Conservation (phyloP, 2,888 invertebrate genomes). For the Trissoscelio sp. region DNA sequence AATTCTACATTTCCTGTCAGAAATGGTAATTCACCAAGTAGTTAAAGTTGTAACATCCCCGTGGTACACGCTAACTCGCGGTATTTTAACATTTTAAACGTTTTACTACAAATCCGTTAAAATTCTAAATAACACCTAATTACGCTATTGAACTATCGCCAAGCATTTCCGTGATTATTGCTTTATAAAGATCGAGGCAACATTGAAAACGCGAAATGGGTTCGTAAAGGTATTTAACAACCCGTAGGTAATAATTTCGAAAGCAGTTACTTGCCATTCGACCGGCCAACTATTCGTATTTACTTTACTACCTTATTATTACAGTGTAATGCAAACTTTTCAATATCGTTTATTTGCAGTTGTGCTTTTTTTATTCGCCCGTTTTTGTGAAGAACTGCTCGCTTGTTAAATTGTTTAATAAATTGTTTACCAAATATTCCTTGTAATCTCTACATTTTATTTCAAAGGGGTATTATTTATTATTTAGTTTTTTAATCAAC, state of each 20-base stretch:
- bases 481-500: too few relatives aligned
- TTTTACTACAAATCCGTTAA: constrained; percentile 29
- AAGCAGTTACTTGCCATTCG: constrained; percentile 42
- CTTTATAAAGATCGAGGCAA: constrained; percentile 16
- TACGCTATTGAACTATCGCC: constrained; percentile 27
- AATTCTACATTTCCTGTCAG: constrained; percentile 39
- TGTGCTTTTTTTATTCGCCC: too few relatives aligned
- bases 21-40: constrained; percentile 25
- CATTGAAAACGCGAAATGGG: constrained; percentile 14
- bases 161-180: constrained; percentile 21
- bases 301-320: constrained; percentile 48
- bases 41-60: background rate
- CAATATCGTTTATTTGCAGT: constrained; percentile 33
- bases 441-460: too few relatives aligned
- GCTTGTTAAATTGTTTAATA: too few relatives aligned
- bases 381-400: too few relatives aligned
- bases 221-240: constrained; percentile 35
- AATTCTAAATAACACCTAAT: constrained; percentile 31
- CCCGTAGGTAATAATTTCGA: constrained; percentile 45
- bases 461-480: too few relatives aligned
- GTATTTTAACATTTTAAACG: constrained; percentile 4
- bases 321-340: constrained; percentile 17
- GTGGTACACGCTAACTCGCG: background rate
- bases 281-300: constrained; percentile 32
- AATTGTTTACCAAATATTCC: too few relatives aligned